A percentile compares a stretch with the other conserved stretches of the same genome.
These are phyloP conservation scores for Uropsilus gracilis DNA, from an alignment of 2,113 vertebrate species.

Conservation along the genomic window DNA sequence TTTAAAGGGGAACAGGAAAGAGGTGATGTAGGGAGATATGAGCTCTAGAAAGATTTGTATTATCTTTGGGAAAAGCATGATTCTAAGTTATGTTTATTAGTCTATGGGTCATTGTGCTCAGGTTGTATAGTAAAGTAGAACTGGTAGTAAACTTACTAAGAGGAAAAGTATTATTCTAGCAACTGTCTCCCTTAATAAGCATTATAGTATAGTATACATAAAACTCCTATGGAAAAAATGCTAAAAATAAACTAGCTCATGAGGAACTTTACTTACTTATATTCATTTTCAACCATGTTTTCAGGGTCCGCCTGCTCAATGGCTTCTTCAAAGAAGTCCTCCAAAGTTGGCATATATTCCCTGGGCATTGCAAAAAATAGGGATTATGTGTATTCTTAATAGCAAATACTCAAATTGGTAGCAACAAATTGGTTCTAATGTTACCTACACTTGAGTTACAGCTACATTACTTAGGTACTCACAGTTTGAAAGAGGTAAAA, in stretches of 20 bases:
- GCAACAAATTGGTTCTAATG: not conserved
- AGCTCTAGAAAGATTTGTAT: not conserved
- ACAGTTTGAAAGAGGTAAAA: not conserved
- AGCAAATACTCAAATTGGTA: not conserved
- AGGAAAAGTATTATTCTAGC: not conserved
- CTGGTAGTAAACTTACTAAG: not conserved
- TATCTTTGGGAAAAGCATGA: not conserved
- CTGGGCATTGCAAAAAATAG: constrained; percentile 82
- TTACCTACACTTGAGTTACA: not conserved
- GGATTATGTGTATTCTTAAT: not conserved
- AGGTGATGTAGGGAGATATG: not conserved
- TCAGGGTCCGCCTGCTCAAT: constrained; percentile 98
- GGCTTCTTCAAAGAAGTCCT: constrained; percentile 98
- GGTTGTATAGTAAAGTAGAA: not conserved
- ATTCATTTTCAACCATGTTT: constrained; percentile 98
- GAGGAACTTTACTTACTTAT: constrained; percentile 90
- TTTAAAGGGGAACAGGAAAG: not conserved
- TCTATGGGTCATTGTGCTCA: not conserved
- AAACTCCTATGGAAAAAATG: not conserved
- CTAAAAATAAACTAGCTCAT: not conserved
- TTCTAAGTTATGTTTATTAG: not conserved
- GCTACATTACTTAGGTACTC: not conserved
- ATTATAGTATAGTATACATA: not conserved
- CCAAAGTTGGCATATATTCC: constrained; percentile 97
- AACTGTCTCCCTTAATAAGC: not conserved